phyloP scores from a whole-genome alignment of 1,140 invertebrate genomes.

The Diachasmimorpha longicaudata region DNA sequence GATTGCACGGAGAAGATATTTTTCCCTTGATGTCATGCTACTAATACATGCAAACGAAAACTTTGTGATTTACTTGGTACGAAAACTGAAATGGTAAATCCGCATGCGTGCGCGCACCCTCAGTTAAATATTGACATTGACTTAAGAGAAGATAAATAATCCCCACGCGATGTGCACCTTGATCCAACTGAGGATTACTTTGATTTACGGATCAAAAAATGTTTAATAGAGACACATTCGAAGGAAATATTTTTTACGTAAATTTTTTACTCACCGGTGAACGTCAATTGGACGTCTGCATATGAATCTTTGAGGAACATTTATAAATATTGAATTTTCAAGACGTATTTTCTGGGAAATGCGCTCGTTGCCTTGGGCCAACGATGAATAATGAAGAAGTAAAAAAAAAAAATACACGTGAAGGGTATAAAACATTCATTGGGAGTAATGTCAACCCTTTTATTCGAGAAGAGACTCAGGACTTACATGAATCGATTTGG shows the following conservation, averaged over 20 bases:
- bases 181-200: conserved; percentile 1
- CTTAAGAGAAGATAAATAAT: conserved; percentile 31
- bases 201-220: background rate
- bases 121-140: conserved; percentile 27
- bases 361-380: too few species aligned
- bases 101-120: conserved; percentile 23
- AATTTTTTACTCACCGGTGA: background rate
- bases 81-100: conserved; percentile 15
- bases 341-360: too few species aligned
- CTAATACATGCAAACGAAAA: background rate
- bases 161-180: conserved; percentile 4
- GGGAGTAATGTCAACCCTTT: too few species aligned
- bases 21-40: background rate
- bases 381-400: too few species aligned
- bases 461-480: too few species aligned
- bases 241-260: background rate
- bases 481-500: too few species aligned
- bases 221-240: background rate
- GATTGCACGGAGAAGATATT: background rate
- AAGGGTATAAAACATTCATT: too few species aligned
- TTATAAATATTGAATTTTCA: too few species aligned
- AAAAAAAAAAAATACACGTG: too few species aligned
- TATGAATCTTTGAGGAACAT: background rate
- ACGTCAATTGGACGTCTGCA: background rate
- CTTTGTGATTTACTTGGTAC: conserved; percentile 12